A percentile compares a stretch with the other conserved stretches of the same genome.
phyloP scores from a whole-genome alignment of 2,113 vertebrate genomes.

The Phainopepla nitens region DNA sequence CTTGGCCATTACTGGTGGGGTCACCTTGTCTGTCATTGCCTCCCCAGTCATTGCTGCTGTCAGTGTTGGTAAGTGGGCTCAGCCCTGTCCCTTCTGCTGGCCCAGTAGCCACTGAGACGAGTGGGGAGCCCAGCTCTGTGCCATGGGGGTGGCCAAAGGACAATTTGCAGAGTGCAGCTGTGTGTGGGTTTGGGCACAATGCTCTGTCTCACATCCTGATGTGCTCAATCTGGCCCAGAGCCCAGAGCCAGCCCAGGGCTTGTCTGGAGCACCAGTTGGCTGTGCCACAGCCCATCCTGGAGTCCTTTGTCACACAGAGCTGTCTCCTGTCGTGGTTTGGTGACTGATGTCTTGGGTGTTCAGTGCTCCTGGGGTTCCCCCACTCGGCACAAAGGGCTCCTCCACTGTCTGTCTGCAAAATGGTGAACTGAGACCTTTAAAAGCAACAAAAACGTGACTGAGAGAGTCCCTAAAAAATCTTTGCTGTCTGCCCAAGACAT shows the following conservation, averaged over 20 bases:
- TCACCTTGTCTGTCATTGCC: slow-evolving; percentile 93
- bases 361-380: neutral
- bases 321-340: neutral
- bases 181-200: neutral
- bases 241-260: neutral
- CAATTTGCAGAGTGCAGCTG: neutral
- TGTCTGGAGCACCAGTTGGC: neutral
- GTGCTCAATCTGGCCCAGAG: neutral
- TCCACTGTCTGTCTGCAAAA: neutral
- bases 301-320: neutral
- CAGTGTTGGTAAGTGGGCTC: slow-evolving; percentile 86
- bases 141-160: neutral
- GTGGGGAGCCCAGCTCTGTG: neutral
- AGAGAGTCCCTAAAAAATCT: neutral
- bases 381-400: neutral
- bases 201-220: neutral
- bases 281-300: neutral
- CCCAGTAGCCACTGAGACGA: neutral
- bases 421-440: neutral
- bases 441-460: neutral
- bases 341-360: neutral
- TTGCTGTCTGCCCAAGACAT: neutral
- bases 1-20: slow-evolving; percentile 94
- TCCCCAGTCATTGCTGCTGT: slow-evolving; percentile 96
- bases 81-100: neutral